phyloP scores from a whole-genome alignment of 2,113 vertebrate genomes.

The Nipponia nippon region DNA sequence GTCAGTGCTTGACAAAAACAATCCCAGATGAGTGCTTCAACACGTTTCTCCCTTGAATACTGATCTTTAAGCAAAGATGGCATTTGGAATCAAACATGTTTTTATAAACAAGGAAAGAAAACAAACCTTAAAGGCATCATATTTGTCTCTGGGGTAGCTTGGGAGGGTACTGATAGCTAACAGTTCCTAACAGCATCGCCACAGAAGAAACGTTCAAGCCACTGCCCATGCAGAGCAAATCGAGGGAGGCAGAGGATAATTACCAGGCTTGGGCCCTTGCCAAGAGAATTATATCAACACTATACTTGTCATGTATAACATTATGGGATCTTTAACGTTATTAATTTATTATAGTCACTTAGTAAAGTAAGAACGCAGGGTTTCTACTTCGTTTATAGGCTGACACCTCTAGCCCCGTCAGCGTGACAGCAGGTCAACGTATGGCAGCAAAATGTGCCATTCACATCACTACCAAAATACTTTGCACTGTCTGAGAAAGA shows the following conservation, averaged over 20 bases:
- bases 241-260: neutral
- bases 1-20: neutral
- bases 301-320: neutral
- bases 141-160: neutral
- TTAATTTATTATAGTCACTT: neutral
- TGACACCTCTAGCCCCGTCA: neutral
- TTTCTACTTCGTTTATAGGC: neutral
- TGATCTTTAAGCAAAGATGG: neutral
- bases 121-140: neutral
- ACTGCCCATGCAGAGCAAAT: neutral
- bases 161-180: neutral
- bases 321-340: neutral
- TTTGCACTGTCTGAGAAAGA: neutral
- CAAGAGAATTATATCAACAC: neutral
- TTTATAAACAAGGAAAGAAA: neutral
- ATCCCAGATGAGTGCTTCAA: neutral
- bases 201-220: accelerated
- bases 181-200: neutral
- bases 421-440: neutral
- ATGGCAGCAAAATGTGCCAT: accelerated
- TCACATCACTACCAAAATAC: neutral
- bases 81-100: neutral
- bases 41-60: neutral
- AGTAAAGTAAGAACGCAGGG: neutral
- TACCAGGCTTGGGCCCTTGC: neutral